Base-by-base conservation (phyloP, 1,140 invertebrate genomes). In the Maconellicoccus hirsutus region DNA sequence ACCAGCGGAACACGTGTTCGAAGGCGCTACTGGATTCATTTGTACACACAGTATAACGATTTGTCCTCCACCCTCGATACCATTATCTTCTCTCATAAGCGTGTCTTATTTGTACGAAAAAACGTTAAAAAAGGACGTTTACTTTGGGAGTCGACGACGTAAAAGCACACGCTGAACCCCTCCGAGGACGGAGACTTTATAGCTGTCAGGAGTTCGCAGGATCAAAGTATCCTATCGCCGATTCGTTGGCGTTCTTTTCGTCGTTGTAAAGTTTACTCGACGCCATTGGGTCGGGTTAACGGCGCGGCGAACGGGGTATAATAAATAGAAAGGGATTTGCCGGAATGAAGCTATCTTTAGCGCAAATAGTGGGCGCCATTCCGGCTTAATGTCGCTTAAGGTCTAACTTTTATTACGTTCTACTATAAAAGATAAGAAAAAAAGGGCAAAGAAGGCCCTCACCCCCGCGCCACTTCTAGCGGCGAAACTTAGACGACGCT, bases 311-410 rank as follows among this genome's bases (percentile, higher is more conserved):
- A 66, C 14, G 61, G 61, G 25, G 10, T 22, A 26, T 66, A 66
- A 66, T 66, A 66, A 66, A 66, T 66, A 66, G 61, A 66, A 66
- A 66, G 61, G 61, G 61, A 66, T 66, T 66, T 66, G 22, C 14
- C 61, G 22, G 61, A 66, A 66, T 66, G 61, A 66, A 66, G 61
- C 61, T 66, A 66, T 66, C 61, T 66, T 66, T 66, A 66, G 61
- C 61, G 25, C 61, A 66, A 66, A 66, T 66, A 66, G 61, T 66
- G 61, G 61, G 61, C 61, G 61, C 25, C 61, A 66, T 66, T 66
- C 61, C 25, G 61, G 61, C 61, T 66, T 66, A 66, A 66, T 66
- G 61, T 66, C 61, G 61, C 61, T 66, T 66, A 66, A 66, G 61
- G 61, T 66, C 61, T 66, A 66, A 66, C 61, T 66, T 66, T 66